Evolutionary conservation across 2,888 invertebrate species (phyloP), one percentile per base, ranked within the genome.

Genomic region (Melinaea marsaeus): DNA sequence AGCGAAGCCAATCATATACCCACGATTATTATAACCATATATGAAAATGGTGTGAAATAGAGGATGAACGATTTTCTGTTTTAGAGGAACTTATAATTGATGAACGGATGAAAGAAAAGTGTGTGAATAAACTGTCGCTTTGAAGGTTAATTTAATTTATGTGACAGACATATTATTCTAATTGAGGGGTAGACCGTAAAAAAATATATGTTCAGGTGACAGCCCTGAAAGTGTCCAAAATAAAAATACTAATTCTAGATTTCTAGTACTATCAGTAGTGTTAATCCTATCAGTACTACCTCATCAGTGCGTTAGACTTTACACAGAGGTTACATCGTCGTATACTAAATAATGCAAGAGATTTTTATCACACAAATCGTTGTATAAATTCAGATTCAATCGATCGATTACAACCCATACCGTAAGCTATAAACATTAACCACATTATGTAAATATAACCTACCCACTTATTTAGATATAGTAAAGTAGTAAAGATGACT

Each of bases 1-100:
- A 57, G 55, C 37, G 45, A 37, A 58, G 47, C 54, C 13, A 62
- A 62, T 58, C 57, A 34, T 55, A 55, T 58, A 62, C 57, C 62
- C 58, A 64, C 11, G 32, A 45, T 51, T 51, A 51, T 13, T n/a
- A 47, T 22, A 59, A 34, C 65, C 65, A 62, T 62, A 57, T 62
- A 32, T 37, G 55, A 57, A 45, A 55, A 45, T 34, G 57, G 13
- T 55, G 58, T 55, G 48, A 58, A 56, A 59, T 54, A 51, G 58
- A 57, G 22, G n/a, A 35, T 64, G 58, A 60, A 13, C 62, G 13
- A 33, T 47, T 45, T 51, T 62, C 54, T 62, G 37, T 57, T 33
- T 48, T 51, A 33, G n/a, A 33, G 13, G 56, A 42, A 56, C 51
- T 56, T n/a, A 55, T 56, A 56, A 22, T 22, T 22, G 13, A 22